Conservation (phyloP, 64 coral and sea anemone species). For the Dendronephthya gigantea region DNA sequence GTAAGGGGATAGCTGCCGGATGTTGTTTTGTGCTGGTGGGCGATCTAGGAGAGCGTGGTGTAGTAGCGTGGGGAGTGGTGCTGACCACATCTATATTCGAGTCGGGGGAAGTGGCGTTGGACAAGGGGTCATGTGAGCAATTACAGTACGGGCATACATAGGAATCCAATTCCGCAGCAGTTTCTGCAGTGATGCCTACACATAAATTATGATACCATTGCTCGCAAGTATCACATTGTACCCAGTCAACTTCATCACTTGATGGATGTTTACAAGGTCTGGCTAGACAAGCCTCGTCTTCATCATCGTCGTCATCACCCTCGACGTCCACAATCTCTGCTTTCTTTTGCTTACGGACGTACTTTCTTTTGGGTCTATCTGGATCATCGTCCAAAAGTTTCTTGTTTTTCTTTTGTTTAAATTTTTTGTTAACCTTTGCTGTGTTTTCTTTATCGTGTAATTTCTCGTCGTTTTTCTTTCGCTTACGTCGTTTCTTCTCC, state of each 20-base stretch:
- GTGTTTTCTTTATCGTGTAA: background rate
- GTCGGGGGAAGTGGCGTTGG: background rate
- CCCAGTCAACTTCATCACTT: slow-evolving; percentile 89
- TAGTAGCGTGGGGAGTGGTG: background rate
- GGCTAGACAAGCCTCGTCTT: slow-evolving; percentile 69
- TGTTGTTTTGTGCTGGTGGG: background rate
- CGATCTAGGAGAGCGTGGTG: background rate
- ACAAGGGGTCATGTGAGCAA: background rate
- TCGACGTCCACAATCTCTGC: slow-evolving; percentile 69
- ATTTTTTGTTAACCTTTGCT: background rate
- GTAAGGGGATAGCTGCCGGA: background rate
- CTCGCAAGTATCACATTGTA: slow-evolving; percentile 87
- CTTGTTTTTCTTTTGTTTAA: background rate
- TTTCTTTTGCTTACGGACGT: slow-evolving; percentile 25
- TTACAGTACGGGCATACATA: slow-evolving; percentile 52
- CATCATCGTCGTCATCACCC: slow-evolving; percentile 64
- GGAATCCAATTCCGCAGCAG: slow-evolving; percentile 75
- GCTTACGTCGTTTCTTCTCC: slow-evolving; percentile 7
- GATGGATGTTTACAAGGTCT: slow-evolving; percentile 53
- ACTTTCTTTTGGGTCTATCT: slow-evolving; percentile 33
- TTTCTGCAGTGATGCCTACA: slow-evolving; percentile 54
- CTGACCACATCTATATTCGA: slow-evolving; percentile 5
- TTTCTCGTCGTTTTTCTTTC: background rate
- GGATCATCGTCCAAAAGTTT: slow-evolving; percentile 37
- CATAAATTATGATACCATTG: slow-evolving; percentile 80